Evolutionary conservation across 1,140 invertebrate genomes (phyloP).

Genomic region (Araneus ventricosus): DNA sequence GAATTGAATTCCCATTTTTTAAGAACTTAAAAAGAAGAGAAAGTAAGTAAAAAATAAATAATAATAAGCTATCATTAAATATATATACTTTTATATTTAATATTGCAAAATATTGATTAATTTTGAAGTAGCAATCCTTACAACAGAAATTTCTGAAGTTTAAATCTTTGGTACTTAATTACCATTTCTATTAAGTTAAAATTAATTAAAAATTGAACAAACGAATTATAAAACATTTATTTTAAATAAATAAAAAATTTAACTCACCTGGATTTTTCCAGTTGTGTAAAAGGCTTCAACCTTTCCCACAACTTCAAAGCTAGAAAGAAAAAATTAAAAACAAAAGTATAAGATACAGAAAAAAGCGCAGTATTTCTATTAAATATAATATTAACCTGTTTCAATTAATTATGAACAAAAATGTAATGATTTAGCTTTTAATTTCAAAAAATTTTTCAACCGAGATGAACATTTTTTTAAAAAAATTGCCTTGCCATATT

Average conservation of each 20-base stretch:
- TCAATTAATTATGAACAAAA: too few species aligned
- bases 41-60: conserved; percentile 33
- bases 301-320: conserved; percentile 88
- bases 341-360: too few species aligned
- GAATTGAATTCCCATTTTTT: conserved; percentile 85
- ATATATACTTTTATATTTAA: too few species aligned
- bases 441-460: too few species aligned
- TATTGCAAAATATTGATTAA: too few species aligned
- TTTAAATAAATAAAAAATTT: background rate
- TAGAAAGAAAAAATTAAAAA: conserved; percentile 81
- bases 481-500: too few species aligned
- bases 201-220: background rate
- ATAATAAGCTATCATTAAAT: background rate
- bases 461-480: too few species aligned
- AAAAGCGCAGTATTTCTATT: too few species aligned
- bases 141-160: background rate
- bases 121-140: background rate
- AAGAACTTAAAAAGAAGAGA: conserved; percentile 83
- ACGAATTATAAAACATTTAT: background rate
- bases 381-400: too few species aligned
- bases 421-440: too few species aligned
- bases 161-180: too few species aligned
- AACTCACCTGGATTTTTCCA: conserved; percentile 86
- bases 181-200: too few species aligned
- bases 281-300: conserved; percentile 92